Percentiles rank a stretch among this genome's conserved stretches.
These are phyloP conservation scores for Brachyrhaphis roseni DNA, from an alignment of 2,797 vertebrate species.

Conservation along the genomic window DNA sequence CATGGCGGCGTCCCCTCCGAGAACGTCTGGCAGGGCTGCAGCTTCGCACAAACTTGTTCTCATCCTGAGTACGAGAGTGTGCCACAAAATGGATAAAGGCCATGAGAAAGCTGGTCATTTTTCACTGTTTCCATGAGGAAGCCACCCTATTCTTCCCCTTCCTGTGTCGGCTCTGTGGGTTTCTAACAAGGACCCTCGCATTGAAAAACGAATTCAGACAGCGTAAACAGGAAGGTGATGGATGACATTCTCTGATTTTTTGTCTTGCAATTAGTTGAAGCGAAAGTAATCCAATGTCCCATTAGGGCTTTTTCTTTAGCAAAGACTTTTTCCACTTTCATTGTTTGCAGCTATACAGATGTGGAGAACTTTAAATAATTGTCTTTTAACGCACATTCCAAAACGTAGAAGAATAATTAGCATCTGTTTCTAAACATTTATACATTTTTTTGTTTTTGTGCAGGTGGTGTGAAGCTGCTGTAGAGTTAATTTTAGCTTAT, in stretches of 20 bases:
- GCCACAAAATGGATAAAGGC: slow-evolving; percentile 32
- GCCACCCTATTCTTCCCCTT: slow-evolving; percentile 22
- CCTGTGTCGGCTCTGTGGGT: slow-evolving; percentile 24
- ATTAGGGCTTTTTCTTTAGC: slow-evolving; percentile 1
- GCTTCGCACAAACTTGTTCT: slow-evolving; percentile 28
- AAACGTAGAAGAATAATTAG: neutral
- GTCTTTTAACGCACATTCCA: neutral
- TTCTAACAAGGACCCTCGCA: slow-evolving; percentile 29
- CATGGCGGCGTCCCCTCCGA: slow-evolving; percentile 15
- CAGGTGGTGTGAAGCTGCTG: neutral
- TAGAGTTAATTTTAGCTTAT: neutral
- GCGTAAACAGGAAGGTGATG: slow-evolving; percentile 57
- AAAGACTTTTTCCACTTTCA: slow-evolving; percentile 24
- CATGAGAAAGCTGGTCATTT: slow-evolving; percentile 30
- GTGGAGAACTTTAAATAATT: neutral
- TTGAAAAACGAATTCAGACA: slow-evolving; percentile 40
- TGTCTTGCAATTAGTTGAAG: slow-evolving; percentile 63
- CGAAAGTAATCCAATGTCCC: slow-evolving; percentile 36
- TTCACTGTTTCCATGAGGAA: slow-evolving; percentile 35
- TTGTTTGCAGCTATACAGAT: neutral
- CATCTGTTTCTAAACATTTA: too few relatives aligned
- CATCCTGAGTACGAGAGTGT: slow-evolving; percentile 9
- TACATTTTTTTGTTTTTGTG: neutral
- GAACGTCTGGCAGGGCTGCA: slow-evolving; percentile 29
- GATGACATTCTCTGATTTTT: slow-evolving; percentile 58